These are phyloP conservation scores for Formica aserva DNA, from an alignment of 2,888 invertebrate genomes.

Conservation along the genomic window DNA sequence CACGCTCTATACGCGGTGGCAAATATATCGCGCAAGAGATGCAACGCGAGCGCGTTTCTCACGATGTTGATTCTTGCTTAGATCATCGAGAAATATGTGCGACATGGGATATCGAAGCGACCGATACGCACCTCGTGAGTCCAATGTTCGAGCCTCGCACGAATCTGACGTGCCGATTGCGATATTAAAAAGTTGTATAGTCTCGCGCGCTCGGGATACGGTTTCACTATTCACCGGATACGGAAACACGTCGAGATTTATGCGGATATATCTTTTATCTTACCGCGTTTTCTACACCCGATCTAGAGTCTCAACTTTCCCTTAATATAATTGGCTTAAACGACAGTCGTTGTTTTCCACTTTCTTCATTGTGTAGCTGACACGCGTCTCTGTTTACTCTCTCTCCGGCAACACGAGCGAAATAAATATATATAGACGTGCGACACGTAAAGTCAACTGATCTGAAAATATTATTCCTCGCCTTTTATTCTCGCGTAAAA, in stretches of 20 bases:
- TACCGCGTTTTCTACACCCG: constrained; percentile 6
- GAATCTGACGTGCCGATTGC: constrained; percentile 27
- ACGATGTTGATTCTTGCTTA: constrained; percentile 4
- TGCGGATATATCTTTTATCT: not conserved
- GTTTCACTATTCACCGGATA: not conserved
- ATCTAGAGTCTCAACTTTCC: constrained; percentile 26
- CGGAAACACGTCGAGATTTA: not conserved
- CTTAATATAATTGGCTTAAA: constrained; percentile 36
- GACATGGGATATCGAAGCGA: constrained; percentile 8
- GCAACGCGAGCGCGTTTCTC: constrained; percentile 24
- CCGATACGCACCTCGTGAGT: no score
- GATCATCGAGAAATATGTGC: constrained; percentile 41
- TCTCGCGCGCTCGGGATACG: not conserved
- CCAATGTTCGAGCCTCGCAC: not conserved
- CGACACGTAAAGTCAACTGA: not conserved
- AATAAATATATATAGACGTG: not conserved
- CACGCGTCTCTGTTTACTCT: constrained; percentile 6
- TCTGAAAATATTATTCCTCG: not conserved
- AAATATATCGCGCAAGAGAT: constrained; percentile 50
- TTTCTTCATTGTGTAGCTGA: constrained; percentile 45
- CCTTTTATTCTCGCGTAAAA: not conserved
- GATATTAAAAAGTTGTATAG: constrained; percentile 1
- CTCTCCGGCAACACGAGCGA: constrained; percentile 5
- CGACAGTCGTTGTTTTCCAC: constrained; percentile 39
- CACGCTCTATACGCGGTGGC: constrained; percentile 65